A percentile compares a stretch with the other conserved stretches of the same genome.
These are phyloP conservation scores for Clanis bilineata DNA, from an alignment of 2,888 invertebrate genomes.

Conservation along the genomic window DNA sequence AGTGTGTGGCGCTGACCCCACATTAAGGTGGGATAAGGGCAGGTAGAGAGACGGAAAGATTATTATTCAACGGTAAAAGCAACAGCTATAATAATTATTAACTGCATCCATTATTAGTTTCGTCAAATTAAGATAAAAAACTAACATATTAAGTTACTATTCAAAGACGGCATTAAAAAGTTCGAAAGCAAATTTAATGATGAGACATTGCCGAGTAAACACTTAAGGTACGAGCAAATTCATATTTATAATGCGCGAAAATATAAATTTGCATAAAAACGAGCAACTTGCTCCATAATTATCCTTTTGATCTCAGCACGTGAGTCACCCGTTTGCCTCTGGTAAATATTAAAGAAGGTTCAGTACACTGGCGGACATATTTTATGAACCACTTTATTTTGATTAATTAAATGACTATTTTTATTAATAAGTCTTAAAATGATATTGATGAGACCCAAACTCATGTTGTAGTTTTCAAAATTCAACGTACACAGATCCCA, in stretches of 20 bases:
- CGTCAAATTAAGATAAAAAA: not conserved
- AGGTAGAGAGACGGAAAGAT: too few species aligned
- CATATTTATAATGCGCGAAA: constrained; percentile 24
- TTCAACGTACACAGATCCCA: too few species aligned
- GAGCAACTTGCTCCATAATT: constrained; percentile 46
- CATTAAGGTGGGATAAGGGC: too few species aligned
- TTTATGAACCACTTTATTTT: not conserved
- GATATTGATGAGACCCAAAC: too few species aligned
- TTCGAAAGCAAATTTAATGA: constrained; percentile 11
- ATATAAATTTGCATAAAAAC: constrained; percentile 41
- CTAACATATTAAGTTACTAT: not conserved
- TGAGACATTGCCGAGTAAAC: constrained; percentile 11
- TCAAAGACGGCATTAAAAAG: not conserved
- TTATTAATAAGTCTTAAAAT: too few species aligned
- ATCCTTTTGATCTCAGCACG: constrained; percentile 54
- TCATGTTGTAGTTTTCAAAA: too few species aligned
- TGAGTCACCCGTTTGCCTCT: constrained; percentile 44
- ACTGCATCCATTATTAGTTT: too few species aligned
- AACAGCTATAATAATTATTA: too few species aligned
- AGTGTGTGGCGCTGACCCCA: too few species aligned
- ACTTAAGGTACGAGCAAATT: constrained; percentile 16
- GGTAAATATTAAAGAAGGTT: constrained; percentile 37
- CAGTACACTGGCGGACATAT: constrained; percentile 29
- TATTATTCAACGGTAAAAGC: too few species aligned
- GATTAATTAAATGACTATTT: too few species aligned